These are phyloP conservation scores for Leucopsar rothschildi DNA, from an alignment of 2,113 vertebrate species.

Conservation along the genomic window DNA sequence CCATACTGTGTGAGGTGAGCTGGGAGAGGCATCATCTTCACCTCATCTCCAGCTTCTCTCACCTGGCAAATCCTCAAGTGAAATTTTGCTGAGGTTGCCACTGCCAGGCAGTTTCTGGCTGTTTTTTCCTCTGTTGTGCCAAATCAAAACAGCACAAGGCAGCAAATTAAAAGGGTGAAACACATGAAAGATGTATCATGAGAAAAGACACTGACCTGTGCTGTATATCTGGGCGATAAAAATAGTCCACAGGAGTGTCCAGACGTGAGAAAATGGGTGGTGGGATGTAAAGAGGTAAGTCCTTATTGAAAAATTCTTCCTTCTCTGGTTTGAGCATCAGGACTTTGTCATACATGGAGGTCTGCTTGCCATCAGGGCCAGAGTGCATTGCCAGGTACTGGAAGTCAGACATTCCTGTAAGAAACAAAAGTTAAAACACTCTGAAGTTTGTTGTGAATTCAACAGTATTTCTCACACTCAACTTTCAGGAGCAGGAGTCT, in stretches of 20 bases:
- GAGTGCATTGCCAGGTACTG: slow-evolving; percentile 89
- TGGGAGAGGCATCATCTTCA: neutral
- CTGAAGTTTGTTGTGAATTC: neutral
- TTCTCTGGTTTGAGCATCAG: slow-evolving; percentile 86
- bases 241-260: slow-evolving; percentile 89
- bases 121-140: neutral
- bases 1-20: neutral
- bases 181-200: fast-evolving
- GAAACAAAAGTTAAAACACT: neutral
- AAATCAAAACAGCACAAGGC: neutral
- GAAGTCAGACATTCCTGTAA: slow-evolving; percentile 86
- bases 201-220: slow-evolving; percentile 73
- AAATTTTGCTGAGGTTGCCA: neutral
- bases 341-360: slow-evolving; percentile 89
- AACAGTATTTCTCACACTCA: neutral
- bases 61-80: neutral
- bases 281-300: slow-evolving; percentile 87
- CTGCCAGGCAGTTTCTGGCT: neutral
- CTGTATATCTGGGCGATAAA: slow-evolving; percentile 84
- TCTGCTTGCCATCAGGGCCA: slow-evolving; percentile 63
- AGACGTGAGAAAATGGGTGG: slow-evolving; percentile 95
- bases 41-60: neutral
- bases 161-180: neutral
- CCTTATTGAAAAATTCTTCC: slow-evolving; percentile 85
- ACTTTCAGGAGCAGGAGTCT: neutral